Percentiles rank a stretch among this genome's conserved stretches.
These are phyloP conservation scores for Pelodiscus sinensis DNA, from an alignment of 2,113 vertebrate species.

Conservation along the genomic window DNA sequence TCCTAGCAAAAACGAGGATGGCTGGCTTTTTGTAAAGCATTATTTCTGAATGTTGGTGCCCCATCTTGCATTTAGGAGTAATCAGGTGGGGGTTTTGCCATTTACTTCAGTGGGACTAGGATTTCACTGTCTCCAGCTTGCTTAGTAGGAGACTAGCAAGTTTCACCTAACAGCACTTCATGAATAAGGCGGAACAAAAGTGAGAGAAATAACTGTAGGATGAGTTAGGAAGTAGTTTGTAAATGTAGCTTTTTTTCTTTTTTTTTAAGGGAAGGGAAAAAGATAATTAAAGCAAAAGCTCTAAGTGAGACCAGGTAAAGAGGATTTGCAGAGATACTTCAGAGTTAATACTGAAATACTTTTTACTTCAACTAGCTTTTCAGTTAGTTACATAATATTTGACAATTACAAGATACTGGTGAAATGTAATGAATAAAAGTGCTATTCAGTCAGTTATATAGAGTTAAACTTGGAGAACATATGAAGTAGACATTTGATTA, in stretches of 20 bases:
- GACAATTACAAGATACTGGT: neutral
- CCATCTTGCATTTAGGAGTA: neutral
- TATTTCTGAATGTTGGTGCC: neutral
- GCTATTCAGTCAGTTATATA: neutral
- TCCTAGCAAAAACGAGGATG: neutral
- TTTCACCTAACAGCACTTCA: too few species aligned
- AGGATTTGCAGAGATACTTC: neutral
- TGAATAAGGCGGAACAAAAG: neutral
- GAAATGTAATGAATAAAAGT: neutral
- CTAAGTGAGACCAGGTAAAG: neutral
- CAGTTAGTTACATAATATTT: neutral
- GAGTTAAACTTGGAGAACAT: neutral
- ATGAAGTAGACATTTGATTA: neutral
- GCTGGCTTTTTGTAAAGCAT: neutral
- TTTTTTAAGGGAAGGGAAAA: too few species aligned
- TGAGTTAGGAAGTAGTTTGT: neutral
- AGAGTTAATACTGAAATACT: neutral
- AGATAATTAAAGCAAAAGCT: neutral
- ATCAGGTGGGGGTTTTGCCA: neutral
- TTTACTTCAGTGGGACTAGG: neutral
- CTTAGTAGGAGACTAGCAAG: neutral
- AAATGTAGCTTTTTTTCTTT: neutral
- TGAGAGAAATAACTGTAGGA: neutral
- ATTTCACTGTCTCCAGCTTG: neutral
- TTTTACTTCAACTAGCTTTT: neutral